These are phyloP conservation scores for Pseudococcus longispinus DNA, from an alignment of 2,888 invertebrate genomes.

Conservation along the genomic window DNA sequence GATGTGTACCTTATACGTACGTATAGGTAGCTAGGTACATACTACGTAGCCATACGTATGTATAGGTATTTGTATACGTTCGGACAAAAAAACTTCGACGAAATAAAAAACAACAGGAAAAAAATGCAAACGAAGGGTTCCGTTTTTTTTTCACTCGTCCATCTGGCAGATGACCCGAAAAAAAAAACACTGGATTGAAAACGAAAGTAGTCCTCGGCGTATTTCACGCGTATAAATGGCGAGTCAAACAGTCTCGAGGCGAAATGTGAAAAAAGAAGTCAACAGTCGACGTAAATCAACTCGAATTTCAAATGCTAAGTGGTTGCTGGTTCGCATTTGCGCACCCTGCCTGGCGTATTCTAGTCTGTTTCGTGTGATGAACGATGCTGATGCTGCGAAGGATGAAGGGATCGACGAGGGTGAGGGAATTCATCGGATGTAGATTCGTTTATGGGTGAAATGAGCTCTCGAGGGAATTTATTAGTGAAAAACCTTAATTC, in stretches of 20 bases:
- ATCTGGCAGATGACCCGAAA: neutral
- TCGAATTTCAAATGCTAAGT: neutral
- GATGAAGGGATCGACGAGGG: neutral
- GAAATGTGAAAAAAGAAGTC: neutral
- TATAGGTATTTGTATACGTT: no score
- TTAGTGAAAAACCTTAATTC: constrained; percentile 21
- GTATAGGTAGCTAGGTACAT: neutral
- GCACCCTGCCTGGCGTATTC: neutral
- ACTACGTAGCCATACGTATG: no score
- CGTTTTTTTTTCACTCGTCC: neutral
- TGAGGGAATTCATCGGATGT: neutral
- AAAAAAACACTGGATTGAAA: neutral
- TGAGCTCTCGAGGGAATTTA: neutral
- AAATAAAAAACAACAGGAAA: neutral
- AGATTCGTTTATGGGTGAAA: neutral
- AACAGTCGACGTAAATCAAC: neutral
- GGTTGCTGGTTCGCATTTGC: neutral
- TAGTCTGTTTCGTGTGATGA: neutral
- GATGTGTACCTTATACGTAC: neutral
- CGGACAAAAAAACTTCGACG: neutral
- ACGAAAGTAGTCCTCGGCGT: neutral
- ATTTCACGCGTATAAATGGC: neutral
- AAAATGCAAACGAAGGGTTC: neutral
- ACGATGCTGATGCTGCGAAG: neutral
- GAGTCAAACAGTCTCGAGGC: neutral